Base-by-base conservation (phyloP, 2,797 vertebrate genomes). In the Streptopelia turtur region DNA sequence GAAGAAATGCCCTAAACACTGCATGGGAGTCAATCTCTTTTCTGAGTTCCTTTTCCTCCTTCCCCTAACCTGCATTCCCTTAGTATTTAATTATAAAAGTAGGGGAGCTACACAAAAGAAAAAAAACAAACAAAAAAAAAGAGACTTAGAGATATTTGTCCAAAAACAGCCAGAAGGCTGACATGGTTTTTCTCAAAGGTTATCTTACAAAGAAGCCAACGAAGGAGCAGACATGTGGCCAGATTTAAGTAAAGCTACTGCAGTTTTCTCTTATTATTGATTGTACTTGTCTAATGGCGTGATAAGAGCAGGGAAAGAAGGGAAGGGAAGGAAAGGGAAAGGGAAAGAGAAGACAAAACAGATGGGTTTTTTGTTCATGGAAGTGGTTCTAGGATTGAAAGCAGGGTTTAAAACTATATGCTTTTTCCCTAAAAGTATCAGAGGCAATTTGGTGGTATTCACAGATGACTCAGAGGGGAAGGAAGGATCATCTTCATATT, bases 401-500 rank as follows among this genome's bases (percentile, higher is more conserved):
- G 33, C 45, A 78, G 25, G 22, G 64, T 93, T 95, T 74, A 93
- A 95, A 82, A 92, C 57, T 7, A 74, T 41, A 84, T 11, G n/a
- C 14, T 79, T 90, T 89, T 79, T 1, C 35, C 43, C 56, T 91
- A 69, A n/a, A 92, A 66, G 53, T 76, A 91, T 81, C 43, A 56
- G 16, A 61, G 20, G 30, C 33, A 91, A 90, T 93, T 84, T 74
- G 45, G 75, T 89, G n/a, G 41, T 61, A 95, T 84, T 87, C 87
- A 70, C 22, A 93, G 75, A 88, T 60, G 74, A 84, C 64, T 83
- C 63, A 65, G 86, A 89, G 25, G 6, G 86, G 49, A 96, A 94
- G 66, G 68, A 96, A 94, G 43, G 47, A 91, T 94, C 83, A 87
- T 74, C 80, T 93, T 88, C 59, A 41, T 89, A 81, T 45, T 91